phyloP scores from a whole-genome alignment of 1,140 invertebrate genomes.

The Aphaenogaster ashmeadi region DNA sequence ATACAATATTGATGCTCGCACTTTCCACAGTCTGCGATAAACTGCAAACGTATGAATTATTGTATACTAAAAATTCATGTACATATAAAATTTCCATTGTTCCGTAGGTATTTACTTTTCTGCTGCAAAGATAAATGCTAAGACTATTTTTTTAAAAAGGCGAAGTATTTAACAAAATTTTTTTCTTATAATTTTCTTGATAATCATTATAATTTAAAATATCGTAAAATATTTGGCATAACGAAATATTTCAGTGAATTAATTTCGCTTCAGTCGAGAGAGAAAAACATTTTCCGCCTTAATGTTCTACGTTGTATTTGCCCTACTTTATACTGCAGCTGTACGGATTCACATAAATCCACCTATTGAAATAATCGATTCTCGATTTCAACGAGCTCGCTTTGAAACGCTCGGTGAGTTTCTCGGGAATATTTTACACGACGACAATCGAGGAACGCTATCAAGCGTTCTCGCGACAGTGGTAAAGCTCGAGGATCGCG shows the following conservation, averaged over 20 bases:
- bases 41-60: background rate
- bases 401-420: background rate
- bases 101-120: background rate
- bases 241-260: background rate
- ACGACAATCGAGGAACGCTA: background rate
- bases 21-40: background rate
- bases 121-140: background rate
- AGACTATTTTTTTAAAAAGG: background rate
- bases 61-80: background rate
- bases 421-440: slow-evolving; percentile 10
- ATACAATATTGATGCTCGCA: background rate
- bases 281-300: background rate
- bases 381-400: background rate
- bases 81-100: background rate
- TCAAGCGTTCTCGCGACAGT: slow-evolving; percentile 20
- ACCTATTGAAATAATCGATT: slow-evolving; percentile 20
- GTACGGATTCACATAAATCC: slow-evolving; percentile 4
- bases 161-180: background rate
- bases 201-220: background rate
- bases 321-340: background rate
- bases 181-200: background rate
- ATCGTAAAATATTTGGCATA: background rate
- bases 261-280: background rate
- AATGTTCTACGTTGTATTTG: background rate
- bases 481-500: slow-evolving; percentile 14